phyloP scores from a whole-genome alignment of 2,113 vertebrate genomes.

The Labrus mixtus region DNA sequence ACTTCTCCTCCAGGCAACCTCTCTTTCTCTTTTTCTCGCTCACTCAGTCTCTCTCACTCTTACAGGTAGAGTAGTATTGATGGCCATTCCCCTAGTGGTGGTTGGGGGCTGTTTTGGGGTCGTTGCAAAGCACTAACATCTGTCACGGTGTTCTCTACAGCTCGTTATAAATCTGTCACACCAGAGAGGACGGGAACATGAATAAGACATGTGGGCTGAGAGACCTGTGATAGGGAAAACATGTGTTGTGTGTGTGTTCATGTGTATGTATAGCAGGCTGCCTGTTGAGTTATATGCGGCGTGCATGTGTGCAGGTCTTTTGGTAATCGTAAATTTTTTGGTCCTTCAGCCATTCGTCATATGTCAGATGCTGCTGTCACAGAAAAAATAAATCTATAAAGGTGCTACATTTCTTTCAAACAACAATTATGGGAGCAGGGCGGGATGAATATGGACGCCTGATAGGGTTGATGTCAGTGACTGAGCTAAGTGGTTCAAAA shows the following conservation, averaged over 20 bases:
- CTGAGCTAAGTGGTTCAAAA: conserved; percentile 41
- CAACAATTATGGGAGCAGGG: conserved; percentile 21
- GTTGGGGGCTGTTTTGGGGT: conserved; percentile 68
- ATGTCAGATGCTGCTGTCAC: conserved; percentile 39
- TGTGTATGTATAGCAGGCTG: conserved; percentile 35
- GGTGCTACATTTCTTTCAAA: conserved; percentile 48
- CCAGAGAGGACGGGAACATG: conserved; percentile 57
- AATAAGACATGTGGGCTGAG: conserved; percentile 61
- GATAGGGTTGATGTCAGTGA: conserved; percentile 34
- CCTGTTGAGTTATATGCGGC: conserved; percentile 33
- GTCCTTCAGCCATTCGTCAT: conserved; percentile 28
- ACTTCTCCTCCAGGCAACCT: conserved; percentile 45
- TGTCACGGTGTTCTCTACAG: conserved; percentile 69
- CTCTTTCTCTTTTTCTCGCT: conserved; percentile 1
- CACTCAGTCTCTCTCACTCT: conserved; percentile 37
- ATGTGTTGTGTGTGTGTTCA: conserved; percentile 48
- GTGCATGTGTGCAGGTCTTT: conserved; percentile 26
- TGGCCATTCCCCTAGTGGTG: conserved; percentile 63
- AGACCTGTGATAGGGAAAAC: conserved; percentile 46
- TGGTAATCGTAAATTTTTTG: conserved; percentile 16
- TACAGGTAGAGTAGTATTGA: conserved; percentile 75
- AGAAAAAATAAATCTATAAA: conserved; percentile 61
- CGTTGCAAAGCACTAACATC: conserved; percentile 73
- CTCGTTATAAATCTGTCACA: conserved; percentile 72
- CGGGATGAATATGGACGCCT: conserved; percentile 15